phyloP scores from a whole-genome alignment of 2,113 vertebrate species.

The Labeo rohita region DNA sequence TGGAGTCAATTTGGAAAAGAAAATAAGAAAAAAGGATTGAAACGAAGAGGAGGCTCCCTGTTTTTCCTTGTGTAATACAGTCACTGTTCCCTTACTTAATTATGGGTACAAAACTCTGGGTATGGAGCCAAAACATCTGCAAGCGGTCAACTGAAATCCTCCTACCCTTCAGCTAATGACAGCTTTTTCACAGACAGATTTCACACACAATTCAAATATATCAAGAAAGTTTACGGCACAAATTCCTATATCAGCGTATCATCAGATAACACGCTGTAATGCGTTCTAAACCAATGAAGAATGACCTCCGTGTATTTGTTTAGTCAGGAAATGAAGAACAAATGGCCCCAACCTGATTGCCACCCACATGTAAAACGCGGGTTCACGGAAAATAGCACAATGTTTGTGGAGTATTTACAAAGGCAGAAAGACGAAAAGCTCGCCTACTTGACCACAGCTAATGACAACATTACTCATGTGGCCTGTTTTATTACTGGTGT shows the following conservation, averaged over 20 bases:
- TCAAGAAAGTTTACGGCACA: conserved; percentile 7
- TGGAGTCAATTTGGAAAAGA: conserved; percentile 47
- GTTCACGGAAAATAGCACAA: conserved; percentile 52
- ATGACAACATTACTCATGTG: conserved; percentile 58
- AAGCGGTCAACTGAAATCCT: conserved; percentile 57
- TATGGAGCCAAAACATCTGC: conserved; percentile 65
- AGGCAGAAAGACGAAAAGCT: conserved; percentile 48
- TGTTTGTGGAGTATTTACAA: conserved; percentile 57
- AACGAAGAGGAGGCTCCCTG: conserved; percentile 57
- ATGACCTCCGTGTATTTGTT: conserved; percentile 22
- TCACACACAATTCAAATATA: conserved; percentile 22
- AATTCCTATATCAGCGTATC: conserved; percentile 10
- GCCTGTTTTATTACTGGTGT: conserved; percentile 56
- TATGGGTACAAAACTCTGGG: conserved; percentile 27
- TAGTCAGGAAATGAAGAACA: conserved; percentile 41
- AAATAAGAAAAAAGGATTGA: conserved; percentile 48
- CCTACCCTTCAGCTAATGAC: background rate
- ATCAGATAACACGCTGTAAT: conserved; percentile 26
- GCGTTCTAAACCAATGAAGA: conserved; percentile 31
- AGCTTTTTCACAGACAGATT: background rate
- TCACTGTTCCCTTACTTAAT: conserved; percentile 61
- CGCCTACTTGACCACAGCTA: conserved; percentile 59
- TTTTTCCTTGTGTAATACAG: conserved; percentile 56
- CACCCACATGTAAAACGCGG: conserved; percentile 38
- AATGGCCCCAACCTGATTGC: conserved; percentile 22